Base-by-base conservation (phyloP, 2,797 vertebrate genomes). In the Hoplostethus atlanticus region DNA sequence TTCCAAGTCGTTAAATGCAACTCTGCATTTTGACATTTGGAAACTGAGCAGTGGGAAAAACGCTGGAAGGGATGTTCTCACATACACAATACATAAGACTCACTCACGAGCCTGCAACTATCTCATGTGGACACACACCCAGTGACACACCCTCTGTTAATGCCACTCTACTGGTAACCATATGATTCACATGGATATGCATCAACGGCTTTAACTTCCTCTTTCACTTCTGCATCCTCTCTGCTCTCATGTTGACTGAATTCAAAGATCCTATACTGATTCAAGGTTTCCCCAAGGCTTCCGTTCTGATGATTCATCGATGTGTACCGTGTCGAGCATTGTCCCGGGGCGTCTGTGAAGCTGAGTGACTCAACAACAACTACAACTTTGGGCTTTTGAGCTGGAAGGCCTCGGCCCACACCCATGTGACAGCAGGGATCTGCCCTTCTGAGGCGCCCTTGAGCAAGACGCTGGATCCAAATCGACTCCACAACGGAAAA, bases 1-100 rank as follows among this genome's bases (percentile, higher is more conserved):
- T 55, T 89, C 84, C 82, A 91, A 56, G 77, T 76, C 44, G 46
- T 90, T 83, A 87, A 90, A 91, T 3, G 56, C 72, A 84, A 62
- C 62, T 66, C 54, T 54, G 75, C 51, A 71, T 81, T 85, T 61
- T 75, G 63, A 79, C 48, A 74, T 84, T 81, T 83, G 74, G 68
- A 66, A 66, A 70, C 2, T 1, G 46, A 73, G 63, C 42, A 31
- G 71, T 48, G 75, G 63, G 71, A 59, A 85, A 84, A 71, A 42
- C 3, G 46, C 75, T 65, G 56, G 61, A 47, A 57, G 54, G 54
- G 17, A 71, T 55, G n/a, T 66, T 17, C 36, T 10, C 62, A 50
- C 4, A 60, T 12, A 11, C 10, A 62, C 60, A 52, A 34, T 38
- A 44, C 48, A 58, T 58, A n/a, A 77, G 63, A 42, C 54, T 50